phyloP scores from a whole-genome alignment of 1,140 invertebrate genomes.

The Acromyrmex heyeri region DNA sequence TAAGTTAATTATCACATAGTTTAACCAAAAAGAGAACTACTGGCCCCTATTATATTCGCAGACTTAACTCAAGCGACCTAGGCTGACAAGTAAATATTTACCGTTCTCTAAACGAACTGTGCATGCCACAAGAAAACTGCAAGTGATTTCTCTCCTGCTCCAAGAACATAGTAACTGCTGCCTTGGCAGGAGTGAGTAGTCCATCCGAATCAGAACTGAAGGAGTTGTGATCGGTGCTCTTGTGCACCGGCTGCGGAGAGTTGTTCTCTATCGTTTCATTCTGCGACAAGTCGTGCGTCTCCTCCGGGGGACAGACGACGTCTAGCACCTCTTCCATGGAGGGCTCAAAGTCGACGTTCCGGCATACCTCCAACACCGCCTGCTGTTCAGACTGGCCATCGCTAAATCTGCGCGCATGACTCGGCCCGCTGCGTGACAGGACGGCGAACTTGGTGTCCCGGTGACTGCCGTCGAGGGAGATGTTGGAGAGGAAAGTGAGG shows the following conservation, averaged over 20 bases:
- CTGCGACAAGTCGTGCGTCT: constrained; percentile 26
- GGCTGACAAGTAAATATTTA: constrained; percentile 75
- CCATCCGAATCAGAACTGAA: constrained; percentile 90
- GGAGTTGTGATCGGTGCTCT: constrained; percentile 87
- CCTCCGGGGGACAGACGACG: constrained; percentile 61
- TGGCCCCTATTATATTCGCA: too few species aligned
- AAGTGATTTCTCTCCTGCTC: constrained; percentile 82
- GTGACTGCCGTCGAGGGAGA: constrained; percentile 96
- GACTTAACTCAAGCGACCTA: background rate
- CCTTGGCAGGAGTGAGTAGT: constrained; percentile 87
- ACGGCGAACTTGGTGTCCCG: constrained; percentile 92
- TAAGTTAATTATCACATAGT: too few species aligned
- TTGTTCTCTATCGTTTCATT: constrained; percentile 41
- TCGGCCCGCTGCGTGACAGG: constrained; percentile 85
- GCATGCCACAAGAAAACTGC: constrained; percentile 81
- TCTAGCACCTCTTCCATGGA: constrained; percentile 73
- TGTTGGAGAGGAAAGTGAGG: constrained; percentile 96
- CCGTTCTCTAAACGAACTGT: constrained; percentile 89
- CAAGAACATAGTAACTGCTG: constrained; percentile 72
- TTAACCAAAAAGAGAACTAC: too few species aligned
- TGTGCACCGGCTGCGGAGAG: constrained; percentile 67
- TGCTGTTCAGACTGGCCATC: constrained; percentile 68
- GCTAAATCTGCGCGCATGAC: constrained; percentile 79
- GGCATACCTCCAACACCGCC: constrained; percentile 40
- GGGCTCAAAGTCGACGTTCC: constrained; percentile 65